phyloP scores from a whole-genome alignment of 2,888 invertebrate genomes.

The Hypsopygia costalis region DNA sequence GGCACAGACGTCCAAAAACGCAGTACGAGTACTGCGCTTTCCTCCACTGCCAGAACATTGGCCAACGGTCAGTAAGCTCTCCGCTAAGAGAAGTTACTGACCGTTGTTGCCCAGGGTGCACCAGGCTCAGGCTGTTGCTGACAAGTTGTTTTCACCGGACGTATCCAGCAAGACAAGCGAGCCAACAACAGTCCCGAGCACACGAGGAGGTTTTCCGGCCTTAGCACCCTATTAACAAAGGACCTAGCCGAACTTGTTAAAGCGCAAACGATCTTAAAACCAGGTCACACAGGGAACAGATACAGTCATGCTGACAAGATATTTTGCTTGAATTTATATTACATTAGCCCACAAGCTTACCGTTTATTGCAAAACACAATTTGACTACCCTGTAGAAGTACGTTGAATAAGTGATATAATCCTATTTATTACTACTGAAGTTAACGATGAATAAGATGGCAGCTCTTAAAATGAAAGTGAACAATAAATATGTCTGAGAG shows the following conservation, averaged over 20 bases:
- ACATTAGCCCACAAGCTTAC: constrained; percentile 23
- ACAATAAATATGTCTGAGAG: constrained; percentile 19
- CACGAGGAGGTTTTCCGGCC: too few relatives aligned
- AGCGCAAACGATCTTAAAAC: constrained; percentile 16
- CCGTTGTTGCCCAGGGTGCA: too few relatives aligned
- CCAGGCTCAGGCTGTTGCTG: too few relatives aligned
- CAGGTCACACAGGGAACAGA: constrained; percentile 5
- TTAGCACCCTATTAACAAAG: constrained; percentile 18
- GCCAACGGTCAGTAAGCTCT: too few relatives aligned
- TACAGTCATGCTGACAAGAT: constrained; percentile 11
- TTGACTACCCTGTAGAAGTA: constrained; percentile 16
- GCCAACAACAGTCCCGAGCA: too few relatives aligned
- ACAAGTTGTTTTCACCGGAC: too few relatives aligned
- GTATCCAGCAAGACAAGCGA: too few relatives aligned
- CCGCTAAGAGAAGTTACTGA: too few relatives aligned
- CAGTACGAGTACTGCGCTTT: too few relatives aligned
- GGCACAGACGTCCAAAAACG: too few relatives aligned
- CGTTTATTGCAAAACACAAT: constrained; percentile 17
- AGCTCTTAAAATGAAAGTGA: constrained; percentile 23
- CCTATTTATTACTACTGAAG: constrained; percentile 18
- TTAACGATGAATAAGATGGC: constrained; percentile 17
- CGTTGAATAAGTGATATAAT: constrained; percentile 14
- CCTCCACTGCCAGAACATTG: too few relatives aligned
- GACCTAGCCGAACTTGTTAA: constrained; percentile 19
- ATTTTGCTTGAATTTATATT: constrained; percentile 24